A percentile compares a stretch with the other conserved stretches of the same genome.
phyloP scores from a whole-genome alignment of 1,140 invertebrate species.

The Cardiocondyla obscurior region DNA sequence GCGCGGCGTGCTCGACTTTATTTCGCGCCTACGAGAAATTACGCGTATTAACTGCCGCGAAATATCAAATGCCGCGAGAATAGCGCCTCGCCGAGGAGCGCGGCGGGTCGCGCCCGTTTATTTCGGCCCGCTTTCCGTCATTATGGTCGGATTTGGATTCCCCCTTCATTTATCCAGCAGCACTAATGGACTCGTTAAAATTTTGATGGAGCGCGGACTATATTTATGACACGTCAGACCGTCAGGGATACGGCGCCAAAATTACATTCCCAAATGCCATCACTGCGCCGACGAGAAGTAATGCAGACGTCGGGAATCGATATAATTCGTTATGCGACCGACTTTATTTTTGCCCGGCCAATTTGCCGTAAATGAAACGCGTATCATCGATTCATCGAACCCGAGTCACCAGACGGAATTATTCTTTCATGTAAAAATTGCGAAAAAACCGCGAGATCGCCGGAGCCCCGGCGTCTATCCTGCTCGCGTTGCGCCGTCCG shows the following conservation, averaged over 20 bases:
- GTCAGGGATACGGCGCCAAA: slow-evolving; percentile 30
- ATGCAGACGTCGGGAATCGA: slow-evolving; percentile 51
- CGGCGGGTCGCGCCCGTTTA: slow-evolving; percentile 2
- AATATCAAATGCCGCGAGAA: slow-evolving; percentile 13
- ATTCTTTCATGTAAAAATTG: background rate
- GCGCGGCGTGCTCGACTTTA: background rate
- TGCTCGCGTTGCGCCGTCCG: background rate
- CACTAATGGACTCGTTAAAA: slow-evolving; percentile 49
- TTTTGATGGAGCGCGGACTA: slow-evolving; percentile 43
- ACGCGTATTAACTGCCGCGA: slow-evolving; percentile 12
- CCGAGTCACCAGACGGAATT: background rate
- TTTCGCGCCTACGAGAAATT: background rate
- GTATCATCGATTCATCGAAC: slow-evolving; percentile 31
- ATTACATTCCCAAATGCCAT: slow-evolving; percentile 44
- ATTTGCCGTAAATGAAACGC: slow-evolving; percentile 34
- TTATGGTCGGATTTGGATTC: slow-evolving; percentile 37
- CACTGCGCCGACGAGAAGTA: slow-evolving; percentile 25
- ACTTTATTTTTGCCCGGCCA: slow-evolving; percentile 28
- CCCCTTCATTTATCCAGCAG: slow-evolving; percentile 34
- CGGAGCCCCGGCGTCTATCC: too few relatives aligned
- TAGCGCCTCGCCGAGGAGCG: background rate
- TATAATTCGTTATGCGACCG: slow-evolving; percentile 48
- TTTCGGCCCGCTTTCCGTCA: slow-evolving; percentile 34
- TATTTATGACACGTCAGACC: slow-evolving; percentile 49
- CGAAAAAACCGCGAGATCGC: too few relatives aligned